Base-by-base conservation (phyloP, 2,797 vertebrate genomes). In the Trachurus trachurus region DNA sequence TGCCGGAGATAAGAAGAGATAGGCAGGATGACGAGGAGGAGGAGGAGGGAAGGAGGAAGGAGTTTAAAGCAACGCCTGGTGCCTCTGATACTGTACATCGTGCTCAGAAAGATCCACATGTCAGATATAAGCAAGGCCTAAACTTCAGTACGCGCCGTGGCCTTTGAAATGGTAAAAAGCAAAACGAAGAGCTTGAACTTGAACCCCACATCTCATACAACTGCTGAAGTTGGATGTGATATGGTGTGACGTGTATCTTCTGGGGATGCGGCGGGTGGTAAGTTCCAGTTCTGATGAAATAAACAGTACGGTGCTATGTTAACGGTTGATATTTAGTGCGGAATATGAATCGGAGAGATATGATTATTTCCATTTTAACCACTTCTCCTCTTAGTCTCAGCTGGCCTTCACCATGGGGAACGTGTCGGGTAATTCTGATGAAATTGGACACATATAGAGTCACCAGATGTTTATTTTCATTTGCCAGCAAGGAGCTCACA, bases 151-250 rank as follows among this genome's bases (percentile, higher is more conserved):
- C 49, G 12, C 1, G 26, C 37, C 29, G 40, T 0, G 3, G 37
- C 17, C 39, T 86, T 83, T 87, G 88, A 88, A 83, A 81, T 80
- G 57, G 39, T 67, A 45, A 74, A 44, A 71, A 49, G 45, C 10
- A 26, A 49, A 52, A 75, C 19, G 4, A 76, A 45, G 6, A 29
- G 34, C 6, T 58, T 13, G 69, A 66, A n/a, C 34, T 73, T 47
- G 16, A 47, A 47, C 45, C 17, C 16, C 45, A 17, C 12, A 47
- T 47, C 44, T 47, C 44, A 15, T 16, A 45, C 44, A 17, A 13
- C 10, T 39, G 37, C 54, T 65, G 45, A 60, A 67, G 34, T 62
- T 61, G 50, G 22, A 22, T 53, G 37, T 66, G 31, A 64, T 65
- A n/a, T 17, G 1, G 19, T 45, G 6, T 47, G 45, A 66, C 60